Evolutionary conservation across 2,888 invertebrate species (phyloP).

Genomic region (Scelioninae gen. 2): DNA sequence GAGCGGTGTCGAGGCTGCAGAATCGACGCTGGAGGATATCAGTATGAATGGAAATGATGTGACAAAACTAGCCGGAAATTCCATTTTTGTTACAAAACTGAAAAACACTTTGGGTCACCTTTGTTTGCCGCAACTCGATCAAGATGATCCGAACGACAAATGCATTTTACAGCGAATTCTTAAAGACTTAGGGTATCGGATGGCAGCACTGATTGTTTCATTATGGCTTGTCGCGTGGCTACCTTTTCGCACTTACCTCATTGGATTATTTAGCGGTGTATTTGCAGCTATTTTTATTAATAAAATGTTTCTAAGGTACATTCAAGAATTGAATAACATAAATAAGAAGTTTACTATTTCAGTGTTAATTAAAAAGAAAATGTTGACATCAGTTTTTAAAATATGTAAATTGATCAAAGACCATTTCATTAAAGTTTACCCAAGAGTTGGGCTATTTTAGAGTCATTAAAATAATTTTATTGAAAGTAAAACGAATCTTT

Average conservation of each 20-base stretch:
- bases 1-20: constrained; percentile 74
- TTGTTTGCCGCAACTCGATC: constrained; percentile 23
- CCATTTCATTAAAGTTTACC: too few species aligned
- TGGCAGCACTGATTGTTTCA: constrained; percentile 60
- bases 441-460: too few species aligned
- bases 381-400: too few species aligned
- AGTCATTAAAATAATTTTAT: too few species aligned
- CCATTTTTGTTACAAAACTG: constrained; percentile 32
- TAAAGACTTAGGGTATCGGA: constrained; percentile 64
- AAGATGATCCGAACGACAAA: background rate
- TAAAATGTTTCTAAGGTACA: constrained; percentile 58
- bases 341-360: too few species aligned
- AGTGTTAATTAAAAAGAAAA: background rate
- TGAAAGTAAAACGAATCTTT: too few species aligned
- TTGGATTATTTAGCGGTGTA: constrained; percentile 70
- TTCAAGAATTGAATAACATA: too few species aligned
- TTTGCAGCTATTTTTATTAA: constrained; percentile 64
- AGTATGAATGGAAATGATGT: constrained; percentile 45
- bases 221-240: constrained; percentile 57
- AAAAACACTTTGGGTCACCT: constrained; percentile 37
- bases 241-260: constrained; percentile 36
- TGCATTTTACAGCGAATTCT: constrained; percentile 63
- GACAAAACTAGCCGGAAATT: constrained; percentile 22
- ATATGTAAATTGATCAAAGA: too few species aligned
- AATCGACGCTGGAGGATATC: constrained; percentile 62